Evolutionary conservation across 2,888 invertebrate genomes (phyloP), one percentile per base, ranked within the genome.

Genomic region (Amphipyra berbera): DNA sequence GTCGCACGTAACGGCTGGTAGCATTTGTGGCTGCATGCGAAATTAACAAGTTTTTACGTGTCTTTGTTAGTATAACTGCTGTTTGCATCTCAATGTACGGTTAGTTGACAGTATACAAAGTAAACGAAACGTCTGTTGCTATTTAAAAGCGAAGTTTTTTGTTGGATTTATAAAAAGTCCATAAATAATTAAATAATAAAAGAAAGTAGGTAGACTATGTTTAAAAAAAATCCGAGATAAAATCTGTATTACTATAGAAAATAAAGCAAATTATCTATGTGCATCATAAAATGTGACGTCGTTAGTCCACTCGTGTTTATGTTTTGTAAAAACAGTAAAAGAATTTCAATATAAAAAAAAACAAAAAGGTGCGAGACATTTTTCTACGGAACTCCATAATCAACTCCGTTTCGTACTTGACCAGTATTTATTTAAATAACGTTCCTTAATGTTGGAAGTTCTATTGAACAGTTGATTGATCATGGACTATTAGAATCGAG

Each of bases 401-500:
- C 0, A 55, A 57, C 0, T 13, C 44, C 7, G 45, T 33, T 9
- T 64, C 46, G 46, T 41, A 57, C 54, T 45, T 55, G 6, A 35
- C 58, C 0, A 8, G 7, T 54, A 72, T 69, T 73, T 79, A 76
- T 79, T 77, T 68, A 67, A 81, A 80, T 75, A 71, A 72, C 61
- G 57, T 68, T 50, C 62, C 72, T 64, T 68, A 68, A 75, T 47
- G 59, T 63, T 73, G 38, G 66, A 76, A 77, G 78, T 61, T 74
- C 62, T 73, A 79, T 79, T 71, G 69, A 71, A 75, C 54, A 48
- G 82, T 84, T 88, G 89, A 89, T 90, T 87, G 87, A 90, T 89
- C 81, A 81, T 80, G 78, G 82, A 82, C 76, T 79, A 79, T 82
- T 85, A 75, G 78, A 82, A 87, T 86, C 78, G 78, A 81, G 81